phyloP scores from a whole-genome alignment of 1,140 invertebrate species.

The Brachionus plicatilis region DNA sequence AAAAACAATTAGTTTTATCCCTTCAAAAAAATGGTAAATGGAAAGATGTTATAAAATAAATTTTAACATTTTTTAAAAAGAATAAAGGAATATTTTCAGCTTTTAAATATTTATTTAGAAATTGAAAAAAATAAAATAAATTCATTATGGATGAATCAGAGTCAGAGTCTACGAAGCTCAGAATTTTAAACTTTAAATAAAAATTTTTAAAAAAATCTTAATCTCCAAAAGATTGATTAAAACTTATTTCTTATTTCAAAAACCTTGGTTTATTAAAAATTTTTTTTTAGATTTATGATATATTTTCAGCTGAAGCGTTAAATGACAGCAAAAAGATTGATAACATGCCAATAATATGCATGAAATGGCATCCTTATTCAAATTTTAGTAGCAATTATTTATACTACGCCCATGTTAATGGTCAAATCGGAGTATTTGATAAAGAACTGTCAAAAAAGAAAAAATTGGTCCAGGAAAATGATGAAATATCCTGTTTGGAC shows the following conservation, averaged over 20 bases:
- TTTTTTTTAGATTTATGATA: conserved; percentile 8
- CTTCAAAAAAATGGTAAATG: no score
- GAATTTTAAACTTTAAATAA: no score
- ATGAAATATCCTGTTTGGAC: conserved; percentile 31
- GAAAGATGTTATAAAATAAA: no score
- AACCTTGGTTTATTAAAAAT: neutral
- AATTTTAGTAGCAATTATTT: neutral
- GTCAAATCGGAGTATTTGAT: neutral
- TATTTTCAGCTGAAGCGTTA: neutral
- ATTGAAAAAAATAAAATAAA: no score
- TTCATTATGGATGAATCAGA: neutral
- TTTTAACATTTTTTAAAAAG: no score
- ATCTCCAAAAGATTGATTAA: no score
- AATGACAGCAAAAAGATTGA: neutral
- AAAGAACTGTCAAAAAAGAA: neutral
- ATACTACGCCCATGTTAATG: conserved; percentile 36
- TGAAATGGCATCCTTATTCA: conserved; percentile 38
- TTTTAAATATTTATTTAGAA: no score
- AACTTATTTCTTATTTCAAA: neutral
- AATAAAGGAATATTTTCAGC: no score
- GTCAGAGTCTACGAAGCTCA: no score
- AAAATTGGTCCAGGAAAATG: conserved; percentile 18
- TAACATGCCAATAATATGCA: conserved; percentile 32
- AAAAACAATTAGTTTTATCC: no score
- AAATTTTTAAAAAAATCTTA: no score